Evolutionary conservation across 2,113 vertebrate species (phyloP).

Genomic region (Dasypus novemcinctus): DNA sequence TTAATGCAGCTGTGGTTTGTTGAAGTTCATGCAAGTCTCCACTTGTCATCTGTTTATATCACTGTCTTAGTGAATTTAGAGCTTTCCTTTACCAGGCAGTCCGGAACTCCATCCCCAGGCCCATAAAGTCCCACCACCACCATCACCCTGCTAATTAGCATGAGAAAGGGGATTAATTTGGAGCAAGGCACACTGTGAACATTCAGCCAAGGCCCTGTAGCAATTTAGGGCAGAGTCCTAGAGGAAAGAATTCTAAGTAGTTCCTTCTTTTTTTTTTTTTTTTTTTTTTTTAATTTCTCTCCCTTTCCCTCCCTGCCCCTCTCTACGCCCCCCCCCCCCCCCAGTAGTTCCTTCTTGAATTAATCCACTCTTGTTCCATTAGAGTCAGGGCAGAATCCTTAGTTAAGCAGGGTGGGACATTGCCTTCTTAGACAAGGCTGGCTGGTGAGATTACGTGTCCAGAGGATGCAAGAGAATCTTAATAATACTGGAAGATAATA

Average conservation of each 20-base stretch:
- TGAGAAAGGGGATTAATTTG: background rate
- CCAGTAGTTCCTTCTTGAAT: slow-evolving; percentile 39
- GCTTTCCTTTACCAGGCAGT: background rate
- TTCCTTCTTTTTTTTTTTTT: no score
- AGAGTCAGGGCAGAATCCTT: background rate
- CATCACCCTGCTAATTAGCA: background rate
- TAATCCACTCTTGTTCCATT: background rate
- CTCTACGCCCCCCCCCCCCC: no score
- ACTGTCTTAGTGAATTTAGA: background rate
- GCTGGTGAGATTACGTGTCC: background rate
- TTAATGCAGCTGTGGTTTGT: slow-evolving; percentile 63
- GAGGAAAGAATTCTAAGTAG: background rate
- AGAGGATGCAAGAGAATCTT: background rate
- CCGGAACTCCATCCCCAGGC: slow-evolving; percentile 5
- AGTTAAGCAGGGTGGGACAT: background rate
- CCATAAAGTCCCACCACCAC: background rate
- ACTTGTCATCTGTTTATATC: slow-evolving; percentile 67
- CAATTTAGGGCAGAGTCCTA: background rate
- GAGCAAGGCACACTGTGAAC: background rate
- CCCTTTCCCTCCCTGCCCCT: no score
- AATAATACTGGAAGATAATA: background rate
- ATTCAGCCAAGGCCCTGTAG: background rate
- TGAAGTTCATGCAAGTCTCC: slow-evolving; percentile 54
- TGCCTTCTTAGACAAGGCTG: slow-evolving; percentile 30
- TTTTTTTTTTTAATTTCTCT: no score